Percentiles rank a stretch among this genome's conserved stretches.
These are phyloP conservation scores for Tychaedon coryphoeus DNA, from an alignment of 2,113 vertebrate species.

Conservation along the genomic window DNA sequence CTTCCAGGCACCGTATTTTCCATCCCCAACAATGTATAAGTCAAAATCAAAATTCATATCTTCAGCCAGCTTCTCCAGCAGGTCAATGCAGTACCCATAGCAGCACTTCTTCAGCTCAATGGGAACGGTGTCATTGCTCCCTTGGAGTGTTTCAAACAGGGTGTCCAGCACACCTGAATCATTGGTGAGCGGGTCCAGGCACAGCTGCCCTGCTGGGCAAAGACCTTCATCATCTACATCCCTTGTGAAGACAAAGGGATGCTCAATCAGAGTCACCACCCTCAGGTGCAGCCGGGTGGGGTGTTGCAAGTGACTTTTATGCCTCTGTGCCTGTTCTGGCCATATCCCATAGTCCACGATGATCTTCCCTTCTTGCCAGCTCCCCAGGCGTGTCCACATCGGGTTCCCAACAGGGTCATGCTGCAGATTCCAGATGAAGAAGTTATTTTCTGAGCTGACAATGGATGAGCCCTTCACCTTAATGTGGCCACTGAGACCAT, in stretches of 20 bases:
- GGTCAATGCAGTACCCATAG: constrained; percentile 85
- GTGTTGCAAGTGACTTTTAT: constrained; percentile 73
- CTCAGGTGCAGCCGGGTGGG: constrained; percentile 82
- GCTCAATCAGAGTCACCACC: constrained; percentile 92
- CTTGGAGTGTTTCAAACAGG: constrained; percentile 88
- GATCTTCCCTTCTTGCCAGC: constrained; percentile 87
- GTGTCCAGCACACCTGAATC: constrained; percentile 80
- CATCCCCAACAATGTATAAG: constrained; percentile 84
- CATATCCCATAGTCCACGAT: constrained; percentile 87
- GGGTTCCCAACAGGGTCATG: constrained; percentile 89
- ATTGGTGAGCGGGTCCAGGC: constrained; percentile 90
- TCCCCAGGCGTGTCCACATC: constrained; percentile 91
- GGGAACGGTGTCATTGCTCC: constrained; percentile 79
- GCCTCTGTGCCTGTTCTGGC: constrained; percentile 82
- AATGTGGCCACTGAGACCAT: constrained; percentile 88
- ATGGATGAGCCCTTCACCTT: constrained; percentile 84
- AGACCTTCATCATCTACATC: constrained; percentile 91
- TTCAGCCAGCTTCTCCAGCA: constrained; percentile 82
- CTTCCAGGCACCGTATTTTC: constrained; percentile 84
- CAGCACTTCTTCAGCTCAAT: constrained; percentile 81
- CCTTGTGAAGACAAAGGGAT: constrained; percentile 91
- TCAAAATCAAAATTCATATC: constrained; percentile 86
- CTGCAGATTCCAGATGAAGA: constrained; percentile 95
- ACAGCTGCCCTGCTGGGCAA: constrained; percentile 92
- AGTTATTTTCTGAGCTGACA: constrained; percentile 88